Evolutionary conservation across 2,797 vertebrate genomes (phyloP).

Genomic region (Dipus sagitta): DNA sequence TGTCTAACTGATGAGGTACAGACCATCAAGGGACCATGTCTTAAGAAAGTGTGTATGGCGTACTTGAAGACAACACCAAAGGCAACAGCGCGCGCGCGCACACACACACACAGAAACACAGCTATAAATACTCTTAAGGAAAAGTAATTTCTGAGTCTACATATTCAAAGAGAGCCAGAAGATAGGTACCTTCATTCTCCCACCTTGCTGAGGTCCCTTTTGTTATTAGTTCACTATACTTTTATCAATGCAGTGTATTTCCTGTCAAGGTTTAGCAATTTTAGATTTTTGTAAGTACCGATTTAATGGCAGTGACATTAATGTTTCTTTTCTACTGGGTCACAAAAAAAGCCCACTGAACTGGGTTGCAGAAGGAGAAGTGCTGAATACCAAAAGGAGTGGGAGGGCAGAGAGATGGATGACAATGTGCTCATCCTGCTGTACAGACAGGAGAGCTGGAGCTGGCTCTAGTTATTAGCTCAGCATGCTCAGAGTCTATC

Average conservation of each 20-base stretch:
- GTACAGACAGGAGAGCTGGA: neutral
- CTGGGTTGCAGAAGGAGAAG: constrained; percentile 49
- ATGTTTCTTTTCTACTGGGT: constrained; percentile 64
- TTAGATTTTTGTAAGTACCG: constrained; percentile 36
- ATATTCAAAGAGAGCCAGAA: neutral
- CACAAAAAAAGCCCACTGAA: constrained; percentile 73
- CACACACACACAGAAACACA: neutral
- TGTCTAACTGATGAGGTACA: too few relatives aligned
- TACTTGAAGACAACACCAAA: too few relatives aligned
- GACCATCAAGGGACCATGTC: too few relatives aligned
- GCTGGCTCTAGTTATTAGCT: constrained; percentile 62
- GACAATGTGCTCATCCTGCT: neutral
- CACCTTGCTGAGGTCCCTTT: constrained; percentile 23
- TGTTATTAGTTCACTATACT: constrained; percentile 22
- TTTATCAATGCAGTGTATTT: constrained; percentile 41
- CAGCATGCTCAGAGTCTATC: constrained; percentile 1
- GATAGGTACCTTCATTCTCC: neutral
- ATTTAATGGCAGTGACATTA: constrained; percentile 72
- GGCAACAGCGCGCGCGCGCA: too few relatives aligned
- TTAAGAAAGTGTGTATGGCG: too few relatives aligned
- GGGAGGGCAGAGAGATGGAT: constrained; percentile 29
- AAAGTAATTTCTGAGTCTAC: constrained; percentile 2
- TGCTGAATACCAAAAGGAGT: constrained; percentile 61
- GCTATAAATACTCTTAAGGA: constrained; percentile 27
- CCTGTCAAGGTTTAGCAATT: constrained; percentile 61